Base-by-base conservation (phyloP, 64 coral and sea anemone species). In the Acropora yongei region DNA sequence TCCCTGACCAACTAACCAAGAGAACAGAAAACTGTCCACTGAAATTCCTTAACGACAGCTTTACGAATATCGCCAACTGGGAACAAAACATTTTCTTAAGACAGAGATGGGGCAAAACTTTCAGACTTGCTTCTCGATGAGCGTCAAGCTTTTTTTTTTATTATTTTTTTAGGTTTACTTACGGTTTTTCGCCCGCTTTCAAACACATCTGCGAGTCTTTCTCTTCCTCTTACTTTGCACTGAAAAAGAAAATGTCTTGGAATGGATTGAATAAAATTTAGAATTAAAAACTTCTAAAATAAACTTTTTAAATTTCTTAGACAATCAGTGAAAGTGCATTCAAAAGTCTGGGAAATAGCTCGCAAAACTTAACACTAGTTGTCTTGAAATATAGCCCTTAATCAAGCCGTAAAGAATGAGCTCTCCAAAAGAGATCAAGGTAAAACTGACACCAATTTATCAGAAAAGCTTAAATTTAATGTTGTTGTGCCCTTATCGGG, bases 301-400 rank as follows among this genome's bases (percentile, higher is more conserved):
- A 75, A 75, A 72, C 4, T 14, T 30, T 30, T 1, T 10, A 13
- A 63, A 14, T 14, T 12, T 13, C 6, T 13, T 3, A 63, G 16
- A 13, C 6, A 63, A 63, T 11, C 2, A 63, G 60, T 13, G 60
- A 14, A 63, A 63, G 3, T 63, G 10, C 10, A 44, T 75, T 2
- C 13, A 75, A 7, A 40, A 6, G 1, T 11, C 3, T 41, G 44
- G 6, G 41, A 6, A 47, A 18, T 5, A 9, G 6, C 13, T 6
- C 1, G 49, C 43, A 47, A 78, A 14, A 78, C 14, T 14, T 16
- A 5, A 16, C 10, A 2, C 14, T 9, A 14, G 8, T 66, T 78
- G 90, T 87, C 92, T 94, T 42, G 86, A 82, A 83, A 94, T 84
- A 68, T 94, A 94, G 92, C 92, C 92, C 85, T 79, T 94, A 10